Conservation (phyloP, 2,113 vertebrate species). For the Sander vitreus region DNA sequence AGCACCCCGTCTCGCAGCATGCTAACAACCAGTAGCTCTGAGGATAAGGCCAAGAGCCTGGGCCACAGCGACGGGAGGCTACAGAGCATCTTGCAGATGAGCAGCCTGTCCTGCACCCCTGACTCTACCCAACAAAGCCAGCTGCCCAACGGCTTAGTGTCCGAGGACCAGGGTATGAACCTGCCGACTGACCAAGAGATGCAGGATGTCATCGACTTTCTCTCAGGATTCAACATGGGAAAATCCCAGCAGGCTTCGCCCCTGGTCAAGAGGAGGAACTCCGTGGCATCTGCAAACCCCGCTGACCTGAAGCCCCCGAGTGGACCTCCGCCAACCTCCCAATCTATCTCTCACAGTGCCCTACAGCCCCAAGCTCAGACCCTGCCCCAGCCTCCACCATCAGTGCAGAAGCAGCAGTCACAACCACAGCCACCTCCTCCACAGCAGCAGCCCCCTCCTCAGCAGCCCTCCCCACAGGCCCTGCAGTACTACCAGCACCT, state of each 20-base stretch:
- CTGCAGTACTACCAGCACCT: conserved; percentile 95
- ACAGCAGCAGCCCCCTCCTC: conserved; percentile 73
- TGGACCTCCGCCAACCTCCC: conserved; percentile 84
- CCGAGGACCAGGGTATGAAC: conserved; percentile 97
- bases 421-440: conserved; percentile 82
- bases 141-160: conserved; percentile 88
- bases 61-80: conserved; percentile 84
- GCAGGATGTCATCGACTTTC: conserved; percentile 99
- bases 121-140: conserved; percentile 82
- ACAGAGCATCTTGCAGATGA: conserved; percentile 90
- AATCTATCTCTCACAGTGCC: conserved; percentile 85
- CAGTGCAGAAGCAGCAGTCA: conserved; percentile 73
- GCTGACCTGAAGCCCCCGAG: conserved; percentile 90
- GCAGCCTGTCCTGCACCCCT: conserved; percentile 84
- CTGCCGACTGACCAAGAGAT: conserved; percentile 98
- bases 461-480: conserved; percentile 88
- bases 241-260: conserved; percentile 98
- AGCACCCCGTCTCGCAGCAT: conserved; percentile 92
- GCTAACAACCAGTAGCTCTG: conserved; percentile 84
- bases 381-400: conserved; percentile 71
- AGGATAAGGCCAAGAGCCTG: conserved; percentile 91
- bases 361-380: conserved; percentile 87
- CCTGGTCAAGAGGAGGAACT: conserved; percentile 93
- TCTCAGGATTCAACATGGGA: conserved; percentile 98
- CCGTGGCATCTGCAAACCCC: conserved; percentile 88